phyloP scores from a whole-genome alignment of 1,140 invertebrate species.

The Rhyzopertha dominica region DNA sequence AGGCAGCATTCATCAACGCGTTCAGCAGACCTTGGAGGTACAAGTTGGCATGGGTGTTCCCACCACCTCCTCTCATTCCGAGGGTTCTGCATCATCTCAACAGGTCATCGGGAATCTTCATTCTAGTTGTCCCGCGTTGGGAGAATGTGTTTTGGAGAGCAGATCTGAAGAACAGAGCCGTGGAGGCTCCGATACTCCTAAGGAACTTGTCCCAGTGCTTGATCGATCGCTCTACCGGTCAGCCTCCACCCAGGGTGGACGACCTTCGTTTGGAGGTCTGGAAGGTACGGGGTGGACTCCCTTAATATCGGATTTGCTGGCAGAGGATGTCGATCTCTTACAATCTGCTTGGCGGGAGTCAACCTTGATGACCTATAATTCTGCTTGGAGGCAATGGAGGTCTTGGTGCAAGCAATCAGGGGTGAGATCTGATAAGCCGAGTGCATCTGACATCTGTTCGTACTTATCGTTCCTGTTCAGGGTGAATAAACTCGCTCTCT shows the following conservation, averaged over 20 bases:
- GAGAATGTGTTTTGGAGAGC: conserved; percentile 39
- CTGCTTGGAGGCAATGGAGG: too few species aligned
- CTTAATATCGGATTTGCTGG: background rate
- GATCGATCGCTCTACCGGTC: too few species aligned
- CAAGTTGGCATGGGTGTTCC: conserved; percentile 24
- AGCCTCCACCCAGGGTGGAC: background rate
- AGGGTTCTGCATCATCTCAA: conserved; percentile 29
- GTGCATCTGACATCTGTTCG: too few species aligned
- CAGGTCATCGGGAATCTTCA: conserved; percentile 16
- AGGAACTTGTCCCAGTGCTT: too few species aligned
- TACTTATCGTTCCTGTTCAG: too few species aligned
- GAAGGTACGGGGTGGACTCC: conserved; percentile 13
- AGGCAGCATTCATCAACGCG: conserved; percentile 20
- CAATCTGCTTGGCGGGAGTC: too few species aligned
- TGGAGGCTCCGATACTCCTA: conserved; percentile 27
- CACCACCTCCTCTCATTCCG: conserved; percentile 29
- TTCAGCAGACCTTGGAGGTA: conserved; percentile 24
- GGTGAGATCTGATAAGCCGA: too few species aligned
- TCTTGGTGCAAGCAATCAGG: too few species aligned
- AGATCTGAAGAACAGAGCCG: conserved; percentile 32
- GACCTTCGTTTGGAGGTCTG: conserved; percentile 13
- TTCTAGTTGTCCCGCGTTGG: conserved; percentile 40
- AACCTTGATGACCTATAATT: too few species aligned
- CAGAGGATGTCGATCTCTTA: too few species aligned
- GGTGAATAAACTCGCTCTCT: too few species aligned